phyloP scores from a whole-genome alignment of 30 jellyfish, hydroid and myxozoan genomes.

The Sanderia malayensis region DNA sequence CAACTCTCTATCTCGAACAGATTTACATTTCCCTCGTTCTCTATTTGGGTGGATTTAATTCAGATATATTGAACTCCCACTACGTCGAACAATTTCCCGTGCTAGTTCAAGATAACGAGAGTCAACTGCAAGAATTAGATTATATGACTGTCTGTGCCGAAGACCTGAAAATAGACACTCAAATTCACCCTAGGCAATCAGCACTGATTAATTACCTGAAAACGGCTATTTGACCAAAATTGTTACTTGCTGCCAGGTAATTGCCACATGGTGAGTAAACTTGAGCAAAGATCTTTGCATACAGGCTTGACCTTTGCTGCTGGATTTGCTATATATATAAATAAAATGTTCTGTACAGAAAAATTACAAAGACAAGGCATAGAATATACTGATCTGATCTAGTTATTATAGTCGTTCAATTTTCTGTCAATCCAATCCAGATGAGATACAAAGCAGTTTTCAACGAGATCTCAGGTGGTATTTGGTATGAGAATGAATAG shows the following conservation, averaged over 20 bases:
- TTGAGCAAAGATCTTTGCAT: slow-evolving; percentile 65
- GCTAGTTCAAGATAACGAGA: not conserved
- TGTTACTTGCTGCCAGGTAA: slow-evolving; percentile 74
- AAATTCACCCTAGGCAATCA: not conserved
- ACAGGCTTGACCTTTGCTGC: slow-evolving; percentile 34
- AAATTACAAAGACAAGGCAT: not conserved
- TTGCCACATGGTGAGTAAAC: slow-evolving; percentile 90
- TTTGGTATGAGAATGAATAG: too few relatives aligned
- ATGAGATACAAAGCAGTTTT: too few relatives aligned
- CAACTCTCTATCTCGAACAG: too few relatives aligned
- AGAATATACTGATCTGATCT: too few relatives aligned
- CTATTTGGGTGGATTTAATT: too few relatives aligned
- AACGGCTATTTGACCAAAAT: slow-evolving; percentile 72
- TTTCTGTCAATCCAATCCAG: too few relatives aligned
- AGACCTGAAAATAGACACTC: too few relatives aligned
- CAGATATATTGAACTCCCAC: not conserved
- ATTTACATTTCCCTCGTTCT: too few relatives aligned
- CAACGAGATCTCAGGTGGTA: too few relatives aligned
- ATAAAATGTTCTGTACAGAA: not conserved
- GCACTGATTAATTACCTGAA: slow-evolving; percentile 32
- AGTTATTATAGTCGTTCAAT: too few relatives aligned
- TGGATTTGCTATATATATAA: slow-evolving; percentile 2
- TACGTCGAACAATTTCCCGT: not conserved
- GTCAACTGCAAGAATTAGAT: not conserved
- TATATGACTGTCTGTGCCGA: not conserved